These are phyloP conservation scores for Trichonephila clavipes DNA, from an alignment of 1,140 invertebrate species.

Conservation along the genomic window DNA sequence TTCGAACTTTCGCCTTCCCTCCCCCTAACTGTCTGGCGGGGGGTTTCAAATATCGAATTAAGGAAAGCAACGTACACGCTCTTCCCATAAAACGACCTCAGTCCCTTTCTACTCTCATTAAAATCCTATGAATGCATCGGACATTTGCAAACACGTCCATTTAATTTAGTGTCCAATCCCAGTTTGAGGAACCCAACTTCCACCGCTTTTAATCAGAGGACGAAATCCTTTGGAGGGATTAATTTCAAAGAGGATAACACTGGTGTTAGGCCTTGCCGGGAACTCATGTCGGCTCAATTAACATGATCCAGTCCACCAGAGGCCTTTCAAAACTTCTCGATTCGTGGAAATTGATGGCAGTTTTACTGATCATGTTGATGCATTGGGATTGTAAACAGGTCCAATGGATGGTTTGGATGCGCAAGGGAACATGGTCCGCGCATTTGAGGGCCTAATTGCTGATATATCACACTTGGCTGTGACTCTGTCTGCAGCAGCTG, in stretches of 20 bases:
- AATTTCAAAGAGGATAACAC: constrained; percentile 64
- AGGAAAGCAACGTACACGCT: constrained; percentile 4
- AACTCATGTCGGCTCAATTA: constrained; percentile 64
- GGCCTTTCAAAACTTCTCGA: constrained; percentile 55
- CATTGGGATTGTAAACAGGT: constrained; percentile 11
- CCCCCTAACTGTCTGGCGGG: background rate
- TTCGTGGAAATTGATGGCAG: constrained; percentile 37
- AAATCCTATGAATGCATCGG: constrained; percentile 63
- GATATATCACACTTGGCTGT: background rate
- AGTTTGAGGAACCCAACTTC: constrained; percentile 26
- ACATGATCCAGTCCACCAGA: constrained; percentile 19
- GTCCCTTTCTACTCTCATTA: constrained; percentile 57
- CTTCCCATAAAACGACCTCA: constrained; percentile 23
- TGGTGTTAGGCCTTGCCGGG: background rate
- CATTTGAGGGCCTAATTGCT: constrained; percentile 30
- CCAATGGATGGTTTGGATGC: background rate
- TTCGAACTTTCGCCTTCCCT: background rate
- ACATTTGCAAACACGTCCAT: constrained; percentile 68
- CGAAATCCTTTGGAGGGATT: constrained; percentile 45
- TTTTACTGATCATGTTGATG: constrained; percentile 34
- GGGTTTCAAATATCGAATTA: constrained; percentile 52
- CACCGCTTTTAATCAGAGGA: constrained; percentile 63
- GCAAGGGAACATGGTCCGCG: background rate
- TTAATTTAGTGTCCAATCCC: constrained; percentile 55
- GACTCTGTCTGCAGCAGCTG: background rate